These are phyloP conservation scores for Brachyhypopomus occidentalis DNA, from an alignment of 2,113 vertebrate species.

Conservation along the genomic window DNA sequence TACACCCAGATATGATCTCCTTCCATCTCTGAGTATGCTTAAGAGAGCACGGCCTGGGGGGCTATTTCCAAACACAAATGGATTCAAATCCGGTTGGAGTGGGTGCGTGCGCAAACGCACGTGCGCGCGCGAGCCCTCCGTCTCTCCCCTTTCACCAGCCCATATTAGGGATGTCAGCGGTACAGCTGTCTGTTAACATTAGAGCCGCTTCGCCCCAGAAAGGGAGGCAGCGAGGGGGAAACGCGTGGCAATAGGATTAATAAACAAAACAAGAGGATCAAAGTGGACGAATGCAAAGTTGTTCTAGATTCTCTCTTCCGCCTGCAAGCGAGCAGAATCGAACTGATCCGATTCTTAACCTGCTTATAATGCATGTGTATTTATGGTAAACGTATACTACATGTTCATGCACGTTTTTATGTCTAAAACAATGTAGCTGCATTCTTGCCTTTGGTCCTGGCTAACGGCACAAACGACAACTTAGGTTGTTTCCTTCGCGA, in stretches of 20 bases:
- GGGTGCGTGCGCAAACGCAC: constrained; percentile 10
- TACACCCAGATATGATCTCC: not conserved
- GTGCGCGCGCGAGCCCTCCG: not conserved
- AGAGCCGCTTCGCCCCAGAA: constrained; percentile 68
- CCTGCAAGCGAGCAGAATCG: not conserved
- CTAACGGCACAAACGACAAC: too few species aligned
- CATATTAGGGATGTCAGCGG: constrained; percentile 76
- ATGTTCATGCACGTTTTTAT: too few species aligned
- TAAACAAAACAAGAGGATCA: constrained; percentile 66
- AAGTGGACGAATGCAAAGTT: constrained; percentile 37
- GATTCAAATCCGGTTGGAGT: not conserved
- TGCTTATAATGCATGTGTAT: not conserved
- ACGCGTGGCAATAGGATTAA: constrained; percentile 71
- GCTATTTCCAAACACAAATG: constrained; percentile 16
- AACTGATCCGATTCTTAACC: constrained; percentile 12
- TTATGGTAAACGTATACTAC: not conserved
- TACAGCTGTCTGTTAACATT: constrained; percentile 71
- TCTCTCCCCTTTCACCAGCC: constrained; percentile 69
- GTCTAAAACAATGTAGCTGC: too few species aligned
- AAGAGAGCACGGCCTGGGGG: constrained; percentile 12
- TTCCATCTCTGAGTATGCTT: not conserved
- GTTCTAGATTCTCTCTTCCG: constrained; percentile 23
- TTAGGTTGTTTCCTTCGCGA: too few species aligned
- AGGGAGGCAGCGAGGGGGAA: constrained; percentile 9
- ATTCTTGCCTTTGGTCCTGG: too few species aligned